Base-by-base conservation (phyloP, 2,113 vertebrate species). In the Neodontobutis hainanensis region DNA sequence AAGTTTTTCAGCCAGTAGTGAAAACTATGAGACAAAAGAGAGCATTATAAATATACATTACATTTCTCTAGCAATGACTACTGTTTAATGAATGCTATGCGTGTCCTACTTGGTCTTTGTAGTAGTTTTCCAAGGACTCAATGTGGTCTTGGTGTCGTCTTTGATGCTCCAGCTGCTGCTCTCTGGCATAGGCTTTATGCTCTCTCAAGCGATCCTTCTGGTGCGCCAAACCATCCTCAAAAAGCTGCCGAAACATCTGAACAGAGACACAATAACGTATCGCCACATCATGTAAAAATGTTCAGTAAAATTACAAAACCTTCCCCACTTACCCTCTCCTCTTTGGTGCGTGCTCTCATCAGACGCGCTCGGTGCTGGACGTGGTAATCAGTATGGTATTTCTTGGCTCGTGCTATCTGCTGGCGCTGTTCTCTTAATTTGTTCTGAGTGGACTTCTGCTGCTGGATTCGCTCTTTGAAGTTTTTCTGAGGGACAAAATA, bases 111-210 rank as follows among this genome's bases (percentile, higher is more conserved):
- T 98, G 95, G 80, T 96, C 94, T 87, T 92, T 96, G 80, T 99
- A 98, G 76, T 96, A 98, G 90, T 96, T 98, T 86, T 99, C 97
- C 95, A 99, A 92, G 0, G 97, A 95, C 62, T 95, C 85, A 55
- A 99, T 75, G 77, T 96, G 93, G 2, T 92, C 90, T 67, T 91
- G 86, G 75, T 96, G 95, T 46, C 86, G 89, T 68, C 68, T 89
- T 66, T 91, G 92, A 46, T 94, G 92, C 69, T 97, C 94, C 56
- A 91, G 86, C 0, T 91, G 93, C 73, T 95, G 94, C 61, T 98
- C 95, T 68, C 82, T 94, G 70, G 94, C 93, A 0, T 93, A 92
- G 0, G 85, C 85, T 68, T 92, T 93, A 85, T 98, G 87, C 40
- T 99, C 95, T 73, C 87, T 92, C 70, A 99, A 76, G 35, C 92